A percentile compares a stretch with the other conserved stretches of the same genome.
Conservation (phyloP, 2,888 invertebrate genomes). For the Cryptophagus acutangulus region DNA sequence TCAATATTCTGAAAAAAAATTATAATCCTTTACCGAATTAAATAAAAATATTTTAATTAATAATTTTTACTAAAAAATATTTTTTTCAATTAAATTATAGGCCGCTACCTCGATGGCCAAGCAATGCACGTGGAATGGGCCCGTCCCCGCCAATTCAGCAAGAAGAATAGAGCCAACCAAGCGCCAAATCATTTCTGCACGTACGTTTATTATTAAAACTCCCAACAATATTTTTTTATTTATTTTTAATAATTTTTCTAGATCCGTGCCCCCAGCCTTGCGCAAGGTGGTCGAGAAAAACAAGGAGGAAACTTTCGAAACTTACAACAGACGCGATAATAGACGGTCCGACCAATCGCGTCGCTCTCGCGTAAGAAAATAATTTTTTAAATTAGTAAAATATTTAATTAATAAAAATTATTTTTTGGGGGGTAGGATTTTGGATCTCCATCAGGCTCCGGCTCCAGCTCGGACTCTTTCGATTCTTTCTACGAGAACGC, state of each 20-base stretch:
- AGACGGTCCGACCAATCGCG: too few relatives aligned
- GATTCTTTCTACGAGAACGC: too few relatives aligned
- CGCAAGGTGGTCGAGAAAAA: slow-evolving; percentile 19
- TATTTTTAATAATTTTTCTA: slow-evolving; percentile 16
- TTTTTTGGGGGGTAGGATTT: too few relatives aligned
- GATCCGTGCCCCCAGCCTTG: slow-evolving; percentile 29
- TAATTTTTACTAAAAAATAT: background rate
- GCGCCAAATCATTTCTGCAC: slow-evolving; percentile 36
- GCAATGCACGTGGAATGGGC: slow-evolving; percentile 40
- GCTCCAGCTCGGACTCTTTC: too few relatives aligned
- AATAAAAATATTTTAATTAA: background rate
- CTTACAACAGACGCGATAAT: too few relatives aligned
- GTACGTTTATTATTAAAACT: slow-evolving; percentile 31
- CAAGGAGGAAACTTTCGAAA: too few relatives aligned
- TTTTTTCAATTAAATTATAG: slow-evolving; percentile 1
- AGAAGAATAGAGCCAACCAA: slow-evolving; percentile 23
- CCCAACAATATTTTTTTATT: slow-evolving; percentile 5
- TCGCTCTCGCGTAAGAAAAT: too few relatives aligned
- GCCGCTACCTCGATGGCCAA: slow-evolving; percentile 8
- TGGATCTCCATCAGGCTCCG: too few relatives aligned
- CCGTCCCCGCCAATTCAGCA: slow-evolving; percentile 38
- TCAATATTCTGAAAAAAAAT: too few relatives aligned
- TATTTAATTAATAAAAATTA: too few relatives aligned
- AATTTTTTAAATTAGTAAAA: too few relatives aligned
- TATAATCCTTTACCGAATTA: too few relatives aligned